Base-by-base conservation (phyloP, 1,140 invertebrate genomes). In the Notospermus geniculatus region DNA sequence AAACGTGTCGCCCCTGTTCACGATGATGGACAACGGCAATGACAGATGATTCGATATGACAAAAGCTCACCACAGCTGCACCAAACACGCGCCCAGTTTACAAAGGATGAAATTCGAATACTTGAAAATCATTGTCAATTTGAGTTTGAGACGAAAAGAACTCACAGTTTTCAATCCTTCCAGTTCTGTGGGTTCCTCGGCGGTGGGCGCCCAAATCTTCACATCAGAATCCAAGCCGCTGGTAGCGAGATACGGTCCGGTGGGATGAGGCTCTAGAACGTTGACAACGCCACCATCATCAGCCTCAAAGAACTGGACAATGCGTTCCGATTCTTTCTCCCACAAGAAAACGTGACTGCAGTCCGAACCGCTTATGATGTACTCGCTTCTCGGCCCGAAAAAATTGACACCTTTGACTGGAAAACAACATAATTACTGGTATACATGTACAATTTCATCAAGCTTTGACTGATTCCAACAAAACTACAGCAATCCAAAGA, bases 291-390 rank as follows among this genome's bases (percentile, higher is more conserved):
- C 93, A 67, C 87, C 87, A 65, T 88, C 86, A 83, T 97, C 93
- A 13, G 88, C 94, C 66, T 86, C 80, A 82, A 94, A 87, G 83
- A 94, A 74, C 93, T 92, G 22, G 23, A 96, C 90, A 65, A 97
- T 90, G 9, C 90, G 84, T 80, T 94, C 91, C 0, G 88, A 89
- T 64, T 91, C 85, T 77, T 90, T 92, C 65, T 97, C 92, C 94
- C 95, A 98, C 41, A 97, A 87, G 76, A 90, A 97, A 19, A 98
- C 88, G 80, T 96, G 87, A n/a, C 91, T 90, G 83, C 93, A 97
- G 78, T 98, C 95, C 27, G 93, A 96, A 1, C 95, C 95, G 62
- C 93, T 96, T n/a, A 97, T 95, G 9, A 80, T 68, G 79, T 88
- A 97, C 80, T 97, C 90, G 73, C 91, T 93, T 60, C 86, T 86